Percentiles rank a stretch among this genome's conserved stretches.
These are phyloP conservation scores for Acrobasis consociella DNA, from an alignment of 2,888 invertebrate species.

Conservation along the genomic window DNA sequence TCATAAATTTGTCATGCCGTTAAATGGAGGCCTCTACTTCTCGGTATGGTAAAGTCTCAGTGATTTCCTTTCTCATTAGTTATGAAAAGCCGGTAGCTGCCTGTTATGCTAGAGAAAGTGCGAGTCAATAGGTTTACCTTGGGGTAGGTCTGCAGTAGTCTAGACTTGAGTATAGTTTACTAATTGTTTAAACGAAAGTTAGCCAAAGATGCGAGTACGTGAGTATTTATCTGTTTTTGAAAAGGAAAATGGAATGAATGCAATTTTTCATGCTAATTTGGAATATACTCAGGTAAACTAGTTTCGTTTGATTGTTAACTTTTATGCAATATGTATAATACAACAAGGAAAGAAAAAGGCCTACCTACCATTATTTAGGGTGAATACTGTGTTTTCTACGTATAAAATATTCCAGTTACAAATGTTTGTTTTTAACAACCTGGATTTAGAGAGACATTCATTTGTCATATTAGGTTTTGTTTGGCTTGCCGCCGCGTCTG, in stretches of 20 bases:
- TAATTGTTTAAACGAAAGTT: constrained; percentile 41
- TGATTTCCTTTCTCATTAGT: constrained; percentile 33
- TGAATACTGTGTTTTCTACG: not conserved
- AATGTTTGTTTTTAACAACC: not conserved
- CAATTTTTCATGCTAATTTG: no score
- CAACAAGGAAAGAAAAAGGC: no score
- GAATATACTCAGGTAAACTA: no score
- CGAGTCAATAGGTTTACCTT: constrained; percentile 42
- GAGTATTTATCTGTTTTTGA: no score
- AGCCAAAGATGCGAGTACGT: no score
- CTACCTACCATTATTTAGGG: no score
- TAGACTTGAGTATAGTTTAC: constrained; percentile 40
- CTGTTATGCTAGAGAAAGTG: constrained; percentile 56
- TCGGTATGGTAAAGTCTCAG: not conserved
- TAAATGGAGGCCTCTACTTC: not conserved
- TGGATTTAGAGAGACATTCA: not conserved
- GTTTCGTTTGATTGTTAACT: no score
- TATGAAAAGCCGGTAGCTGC: constrained; percentile 37
- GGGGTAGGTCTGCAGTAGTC: constrained; percentile 29
- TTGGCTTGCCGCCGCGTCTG: not conserved
- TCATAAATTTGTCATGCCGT: not conserved
- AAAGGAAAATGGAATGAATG: no score
- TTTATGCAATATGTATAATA: no score
- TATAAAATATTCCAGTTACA: not conserved
- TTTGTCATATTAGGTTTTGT: constrained; percentile 10